Evolutionary conservation across 2,888 invertebrate species (phyloP).

Genomic region (Liopterus haemorrhoidalis): DNA sequence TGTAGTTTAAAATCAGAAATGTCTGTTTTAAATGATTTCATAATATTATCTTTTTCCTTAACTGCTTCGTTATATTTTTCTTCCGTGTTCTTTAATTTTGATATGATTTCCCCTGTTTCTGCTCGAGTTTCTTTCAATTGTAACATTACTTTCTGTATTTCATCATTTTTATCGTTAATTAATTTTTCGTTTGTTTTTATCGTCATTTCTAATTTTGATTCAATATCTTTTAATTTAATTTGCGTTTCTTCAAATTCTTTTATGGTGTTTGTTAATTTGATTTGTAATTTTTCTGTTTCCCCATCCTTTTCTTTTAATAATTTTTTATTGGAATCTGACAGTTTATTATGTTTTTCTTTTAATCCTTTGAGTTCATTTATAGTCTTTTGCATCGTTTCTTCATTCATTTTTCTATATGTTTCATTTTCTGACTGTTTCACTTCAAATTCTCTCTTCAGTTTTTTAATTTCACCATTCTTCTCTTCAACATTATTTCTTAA

Average conservation of each 20-base stretch:
- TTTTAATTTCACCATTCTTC: slow-evolving; percentile 14
- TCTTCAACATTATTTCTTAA: slow-evolving; percentile 4
- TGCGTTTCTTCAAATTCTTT: slow-evolving; percentile 31
- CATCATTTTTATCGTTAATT: slow-evolving; percentile 15
- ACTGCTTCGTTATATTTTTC: not conserved
- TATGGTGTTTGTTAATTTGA: slow-evolving; percentile 25
- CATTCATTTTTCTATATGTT: slow-evolving; percentile 1
- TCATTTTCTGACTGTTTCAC: slow-evolving; percentile 17
- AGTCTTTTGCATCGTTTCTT: slow-evolving; percentile 27
- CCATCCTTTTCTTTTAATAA: slow-evolving; percentile 23
- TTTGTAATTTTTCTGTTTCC: slow-evolving; percentile 20
- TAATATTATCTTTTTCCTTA: slow-evolving; percentile 17
- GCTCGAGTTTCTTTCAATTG: not conserved
- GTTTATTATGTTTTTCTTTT: slow-evolving; percentile 27
- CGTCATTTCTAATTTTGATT: not conserved
- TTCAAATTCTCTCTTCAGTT: slow-evolving; percentile 14
- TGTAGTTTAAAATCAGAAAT: slow-evolving; percentile 3
- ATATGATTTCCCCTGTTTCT: not conserved
- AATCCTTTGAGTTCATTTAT: slow-evolving; percentile 29
- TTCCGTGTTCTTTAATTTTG: not conserved
- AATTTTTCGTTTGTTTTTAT: slow-evolving; percentile 2
- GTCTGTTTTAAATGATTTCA: slow-evolving; percentile 18
- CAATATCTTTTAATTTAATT: slow-evolving; percentile 27
- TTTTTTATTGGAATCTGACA: slow-evolving; percentile 21
- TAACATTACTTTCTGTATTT: not conserved